A percentile compares a stretch with the other conserved stretches of the same genome.
Evolutionary conservation across 2,113 vertebrate species (phyloP).

Genomic region (Pardalotus punctatus): DNA sequence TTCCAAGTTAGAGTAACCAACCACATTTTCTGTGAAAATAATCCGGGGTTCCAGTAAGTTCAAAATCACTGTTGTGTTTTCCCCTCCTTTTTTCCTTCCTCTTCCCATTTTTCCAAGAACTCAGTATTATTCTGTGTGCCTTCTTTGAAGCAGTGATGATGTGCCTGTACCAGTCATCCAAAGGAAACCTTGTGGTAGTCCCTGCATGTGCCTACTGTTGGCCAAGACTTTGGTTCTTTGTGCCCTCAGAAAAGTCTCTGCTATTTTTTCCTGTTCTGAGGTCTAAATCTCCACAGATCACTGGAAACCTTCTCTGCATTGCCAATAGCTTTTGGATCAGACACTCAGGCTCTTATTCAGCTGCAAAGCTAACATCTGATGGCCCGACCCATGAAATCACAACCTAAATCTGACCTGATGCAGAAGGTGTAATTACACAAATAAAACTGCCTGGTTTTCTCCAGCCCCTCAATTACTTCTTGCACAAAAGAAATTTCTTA

Average conservation of each 20-base stretch:
- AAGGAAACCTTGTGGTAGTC: neutral
- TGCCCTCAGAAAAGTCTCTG: neutral
- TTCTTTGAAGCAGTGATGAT: neutral
- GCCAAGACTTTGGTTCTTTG: neutral
- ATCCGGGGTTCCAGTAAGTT: conserved; percentile 17
- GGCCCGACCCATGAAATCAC: neutral
- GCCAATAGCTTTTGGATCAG: neutral
- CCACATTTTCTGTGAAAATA: neutral
- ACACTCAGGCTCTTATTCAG: neutral
- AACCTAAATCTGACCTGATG: neutral
- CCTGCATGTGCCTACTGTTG: neutral
- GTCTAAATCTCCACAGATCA: neutral
- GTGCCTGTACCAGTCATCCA: accelerated
- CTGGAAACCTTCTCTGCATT: neutral
- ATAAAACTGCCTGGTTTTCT: neutral
- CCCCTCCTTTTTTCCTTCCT: neutral
- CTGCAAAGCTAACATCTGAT: neutral
- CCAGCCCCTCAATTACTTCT: neutral
- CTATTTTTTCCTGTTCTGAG: neutral
- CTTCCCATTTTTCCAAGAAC: neutral
- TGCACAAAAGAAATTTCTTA: neutral
- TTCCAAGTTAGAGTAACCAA: neutral
- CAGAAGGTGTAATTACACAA: neutral
- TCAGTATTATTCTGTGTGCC: neutral
- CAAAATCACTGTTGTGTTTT: neutral